A percentile compares a stretch with the other conserved stretches of the same genome.
phyloP scores from a whole-genome alignment of 2,113 vertebrate genomes.

The Myotis lucifugus region DNA sequence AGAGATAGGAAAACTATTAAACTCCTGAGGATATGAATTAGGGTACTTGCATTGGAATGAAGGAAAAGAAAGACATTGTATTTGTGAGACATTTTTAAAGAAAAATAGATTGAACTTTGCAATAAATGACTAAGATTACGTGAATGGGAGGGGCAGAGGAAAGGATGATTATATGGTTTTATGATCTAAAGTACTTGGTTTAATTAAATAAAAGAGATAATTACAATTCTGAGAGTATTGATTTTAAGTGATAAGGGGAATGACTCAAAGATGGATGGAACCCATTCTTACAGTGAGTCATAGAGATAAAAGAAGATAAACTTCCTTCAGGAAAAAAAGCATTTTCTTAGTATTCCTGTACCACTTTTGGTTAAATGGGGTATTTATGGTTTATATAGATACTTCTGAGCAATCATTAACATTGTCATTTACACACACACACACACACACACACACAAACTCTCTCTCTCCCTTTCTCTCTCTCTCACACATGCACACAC shows the following conservation, averaged over 20 bases:
- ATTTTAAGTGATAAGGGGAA: neutral
- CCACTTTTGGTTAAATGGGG: neutral
- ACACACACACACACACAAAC: neutral
- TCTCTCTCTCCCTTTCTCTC: no score
- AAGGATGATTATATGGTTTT: neutral
- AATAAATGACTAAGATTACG: neutral
- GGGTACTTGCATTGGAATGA: neutral
- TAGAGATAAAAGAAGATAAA: neutral
- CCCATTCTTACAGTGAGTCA: neutral
- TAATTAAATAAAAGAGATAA: neutral
- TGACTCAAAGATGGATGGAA: neutral
- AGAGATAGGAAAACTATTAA: neutral
- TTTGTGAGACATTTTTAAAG: neutral
- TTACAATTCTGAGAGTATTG: neutral
- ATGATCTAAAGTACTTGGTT: neutral
- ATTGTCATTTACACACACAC: neutral
- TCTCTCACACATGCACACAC: neutral
- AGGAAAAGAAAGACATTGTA: neutral
- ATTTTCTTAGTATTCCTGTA: neutral
- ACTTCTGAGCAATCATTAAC: neutral
- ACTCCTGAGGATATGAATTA: neutral
- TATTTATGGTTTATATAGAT: neutral
- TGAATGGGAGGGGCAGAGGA: neutral
- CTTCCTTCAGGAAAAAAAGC: neutral
- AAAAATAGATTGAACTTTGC: neutral